Conservation (phyloP, 92 coral and sea anemone genomes). For the Paramuricea clavata region DNA sequence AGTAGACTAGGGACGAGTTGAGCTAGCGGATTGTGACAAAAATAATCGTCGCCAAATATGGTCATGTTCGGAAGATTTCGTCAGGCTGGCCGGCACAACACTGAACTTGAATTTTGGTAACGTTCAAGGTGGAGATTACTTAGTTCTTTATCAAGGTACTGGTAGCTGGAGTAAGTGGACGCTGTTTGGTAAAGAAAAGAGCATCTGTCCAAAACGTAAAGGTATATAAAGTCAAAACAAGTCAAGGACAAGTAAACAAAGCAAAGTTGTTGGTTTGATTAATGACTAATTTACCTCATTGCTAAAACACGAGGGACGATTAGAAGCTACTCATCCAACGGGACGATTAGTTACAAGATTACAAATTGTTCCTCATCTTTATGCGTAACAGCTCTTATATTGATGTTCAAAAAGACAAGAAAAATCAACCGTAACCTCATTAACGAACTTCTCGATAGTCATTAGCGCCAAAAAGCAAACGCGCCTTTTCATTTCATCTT, state of each 20-base stretch:
- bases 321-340: too few relatives aligned
- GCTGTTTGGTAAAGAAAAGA: too few relatives aligned
- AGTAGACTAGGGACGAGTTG: neutral
- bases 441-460: too few relatives aligned
- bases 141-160: neutral
- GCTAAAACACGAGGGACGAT: neutral
- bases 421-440: too few relatives aligned
- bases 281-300: neutral
- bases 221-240: too few relatives aligned
- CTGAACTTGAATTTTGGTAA: constrained; percentile 8
- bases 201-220: too few relatives aligned
- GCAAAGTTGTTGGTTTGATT: too few relatives aligned
- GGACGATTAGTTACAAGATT: too few relatives aligned
- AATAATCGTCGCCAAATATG: neutral
- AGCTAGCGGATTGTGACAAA: neutral
- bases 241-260: too few relatives aligned
- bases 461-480: too few relatives aligned
- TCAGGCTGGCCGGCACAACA: neutral
- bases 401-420: too few relatives aligned
- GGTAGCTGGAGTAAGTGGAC: neutral
- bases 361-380: neutral
- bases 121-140: neutral
- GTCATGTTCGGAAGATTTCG: neutral
- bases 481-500: too few relatives aligned
- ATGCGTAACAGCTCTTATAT: neutral